These are phyloP conservation scores for Etia nguti DNA, from an alignment of 2,113 vertebrate species.

Conservation along the genomic window DNA sequence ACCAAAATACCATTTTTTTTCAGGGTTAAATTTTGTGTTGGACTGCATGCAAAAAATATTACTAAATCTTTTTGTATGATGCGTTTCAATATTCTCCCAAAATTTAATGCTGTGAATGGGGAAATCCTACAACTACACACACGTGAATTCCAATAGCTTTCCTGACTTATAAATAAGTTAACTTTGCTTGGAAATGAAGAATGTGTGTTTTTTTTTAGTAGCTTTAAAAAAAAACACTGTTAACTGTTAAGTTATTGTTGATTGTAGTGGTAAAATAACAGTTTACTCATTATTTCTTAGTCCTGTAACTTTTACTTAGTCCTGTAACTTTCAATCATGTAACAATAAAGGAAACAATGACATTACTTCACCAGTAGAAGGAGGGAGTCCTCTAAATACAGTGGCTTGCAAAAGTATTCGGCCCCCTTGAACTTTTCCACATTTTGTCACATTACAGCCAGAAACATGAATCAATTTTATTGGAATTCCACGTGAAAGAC, in stretches of 20 bases:
- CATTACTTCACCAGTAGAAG: not conserved
- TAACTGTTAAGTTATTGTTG: not conserved
- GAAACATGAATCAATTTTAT: too few relatives aligned
- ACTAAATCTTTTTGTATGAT: not conserved
- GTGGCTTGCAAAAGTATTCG: too few relatives aligned
- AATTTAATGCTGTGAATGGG: rapidly evolving
- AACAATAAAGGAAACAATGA: not conserved
- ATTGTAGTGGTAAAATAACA: not conserved
- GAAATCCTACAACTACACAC: not conserved
- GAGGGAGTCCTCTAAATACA: not conserved
- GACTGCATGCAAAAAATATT: not conserved
- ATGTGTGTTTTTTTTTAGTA: not conserved
- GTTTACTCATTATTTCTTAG: too few relatives aligned
- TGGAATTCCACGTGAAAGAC: too few relatives aligned
- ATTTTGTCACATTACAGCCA: too few relatives aligned
- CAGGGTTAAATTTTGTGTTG: rapidly evolving
- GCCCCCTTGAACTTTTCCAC: too few relatives aligned
- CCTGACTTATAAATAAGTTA: not conserved
- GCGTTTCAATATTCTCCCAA: not conserved
- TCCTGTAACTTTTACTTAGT: not conserved
- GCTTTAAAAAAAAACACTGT: not conserved
- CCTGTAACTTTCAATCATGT: not conserved
- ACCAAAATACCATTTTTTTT: not conserved
- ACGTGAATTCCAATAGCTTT: too few relatives aligned
- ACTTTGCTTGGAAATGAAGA: not conserved